Evolutionary conservation across 2,113 vertebrate genomes (phyloP), one percentile per base, ranked within the genome.

Genomic region (Pelmatolapia mariae): DNA sequence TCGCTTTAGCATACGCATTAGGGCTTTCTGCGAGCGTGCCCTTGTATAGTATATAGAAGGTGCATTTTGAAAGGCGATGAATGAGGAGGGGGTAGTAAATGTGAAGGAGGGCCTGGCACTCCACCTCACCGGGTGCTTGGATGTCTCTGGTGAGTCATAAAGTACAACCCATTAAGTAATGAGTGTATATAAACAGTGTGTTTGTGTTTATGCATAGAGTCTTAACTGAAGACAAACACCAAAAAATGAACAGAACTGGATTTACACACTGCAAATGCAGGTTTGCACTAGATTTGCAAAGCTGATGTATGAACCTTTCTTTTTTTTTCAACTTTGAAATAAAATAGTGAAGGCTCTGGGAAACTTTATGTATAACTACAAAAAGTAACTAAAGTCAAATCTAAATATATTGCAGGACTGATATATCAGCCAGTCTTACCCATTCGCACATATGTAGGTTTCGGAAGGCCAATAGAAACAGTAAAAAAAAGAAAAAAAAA

Each of bases 1-100:
- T 91, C 33, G 22, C 52, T 87, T 87, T 81, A 83, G 78, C 80
- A 80, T 87, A 87, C 10, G 61, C 63, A 83, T 50, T 18, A 36
- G 56, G 18, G 61, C 82, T 81, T 73, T 68, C 53, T 43, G 73
- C 1, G 12, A 83, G 76, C 40, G 15, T 87, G 86, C 56, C 89
- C 91, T 92, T 83, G 84, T 89, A 40, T 36, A 16, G 38, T 33
- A 43, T 82, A 85, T 50, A 29, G 78, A 87, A 26, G 78, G 79
- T 83, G 24, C 73, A 57, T 87, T 86, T 59, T 88, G 81, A 43
- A 79, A 82, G 54, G 53, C 3, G 40, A 33, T 3, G 45, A 61
- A 85, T 80, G 81, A 56, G 61, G 31, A 86, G 78, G 13, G 24
- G 24, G 59, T 22, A 50, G 84, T 22, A 76, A 80, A 57, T 19